phyloP scores from a whole-genome alignment of 2,888 invertebrate species.

The Dasypolia templi region DNA sequence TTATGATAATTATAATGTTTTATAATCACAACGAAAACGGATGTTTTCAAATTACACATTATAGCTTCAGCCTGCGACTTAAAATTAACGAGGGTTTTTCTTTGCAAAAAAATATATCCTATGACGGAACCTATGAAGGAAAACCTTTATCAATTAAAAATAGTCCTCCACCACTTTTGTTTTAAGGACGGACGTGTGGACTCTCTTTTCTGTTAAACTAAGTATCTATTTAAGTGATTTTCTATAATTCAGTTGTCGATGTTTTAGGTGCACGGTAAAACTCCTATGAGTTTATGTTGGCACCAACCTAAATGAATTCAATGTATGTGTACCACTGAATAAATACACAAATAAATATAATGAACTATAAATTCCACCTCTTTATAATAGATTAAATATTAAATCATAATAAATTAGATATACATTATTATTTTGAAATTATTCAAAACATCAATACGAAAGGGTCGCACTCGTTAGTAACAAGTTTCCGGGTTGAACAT shows the following conservation, averaged over 20 bases:
- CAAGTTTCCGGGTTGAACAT: slow-evolving; percentile 40
- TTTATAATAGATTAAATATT: not conserved
- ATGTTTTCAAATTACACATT: not conserved
- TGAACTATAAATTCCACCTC: not conserved
- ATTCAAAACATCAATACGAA: slow-evolving; percentile 29
- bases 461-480: slow-evolving; percentile 39
- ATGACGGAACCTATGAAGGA: too few relatives aligned
- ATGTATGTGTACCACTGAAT: too few relatives aligned
- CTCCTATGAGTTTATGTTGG: too few relatives aligned
- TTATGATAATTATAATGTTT: not conserved
- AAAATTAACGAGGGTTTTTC: not conserved
- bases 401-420: not conserved
- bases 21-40: not conserved
- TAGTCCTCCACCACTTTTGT: too few relatives aligned
- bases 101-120: not conserved
- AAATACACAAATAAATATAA: not conserved
- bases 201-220: too few relatives aligned
- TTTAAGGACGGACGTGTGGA: too few relatives aligned
- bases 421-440: not conserved
- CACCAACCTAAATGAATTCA: too few relatives aligned
- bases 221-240: too few relatives aligned
- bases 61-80: not conserved
- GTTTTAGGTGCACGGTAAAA: too few relatives aligned
- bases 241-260: too few relatives aligned
- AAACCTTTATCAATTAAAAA: too few relatives aligned